Evolutionary conservation across 2,797 vertebrate species (phyloP).

Genomic region (Syndactyla subalaris): DNA sequence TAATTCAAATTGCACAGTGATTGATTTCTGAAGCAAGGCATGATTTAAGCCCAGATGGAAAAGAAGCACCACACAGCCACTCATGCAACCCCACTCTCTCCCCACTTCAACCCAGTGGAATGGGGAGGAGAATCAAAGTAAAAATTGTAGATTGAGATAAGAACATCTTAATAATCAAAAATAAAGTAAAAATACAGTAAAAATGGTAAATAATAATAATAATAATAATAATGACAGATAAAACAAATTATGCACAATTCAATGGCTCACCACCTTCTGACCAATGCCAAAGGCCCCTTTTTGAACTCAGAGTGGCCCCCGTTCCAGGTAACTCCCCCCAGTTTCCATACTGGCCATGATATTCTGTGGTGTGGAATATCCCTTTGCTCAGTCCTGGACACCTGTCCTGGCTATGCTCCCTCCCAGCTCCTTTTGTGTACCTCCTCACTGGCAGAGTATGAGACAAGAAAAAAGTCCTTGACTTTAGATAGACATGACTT

Average conservation of each 20-base stretch:
- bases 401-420: background rate
- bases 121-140: background rate
- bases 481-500: background rate
- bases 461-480: background rate
- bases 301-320: background rate
- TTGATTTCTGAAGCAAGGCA: background rate
- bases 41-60: background rate
- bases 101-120: rapidly evolving
- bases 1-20: background rate
- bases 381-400: background rate
- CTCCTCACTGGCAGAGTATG: background rate
- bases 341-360: background rate
- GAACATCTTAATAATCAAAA: background rate
- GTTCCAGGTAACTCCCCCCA: background rate
- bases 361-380: background rate
- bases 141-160: background rate
- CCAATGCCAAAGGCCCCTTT: background rate
- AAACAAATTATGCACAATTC: background rate
- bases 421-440: background rate
- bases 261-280: background rate
- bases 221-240: background rate
- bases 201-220: background rate
- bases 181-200: background rate
- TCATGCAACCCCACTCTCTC: rapidly evolving
- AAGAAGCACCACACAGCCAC: background rate